Evolutionary conservation across 1,140 invertebrate species (phyloP).

Genomic region (Papilio polyxenes): DNA sequence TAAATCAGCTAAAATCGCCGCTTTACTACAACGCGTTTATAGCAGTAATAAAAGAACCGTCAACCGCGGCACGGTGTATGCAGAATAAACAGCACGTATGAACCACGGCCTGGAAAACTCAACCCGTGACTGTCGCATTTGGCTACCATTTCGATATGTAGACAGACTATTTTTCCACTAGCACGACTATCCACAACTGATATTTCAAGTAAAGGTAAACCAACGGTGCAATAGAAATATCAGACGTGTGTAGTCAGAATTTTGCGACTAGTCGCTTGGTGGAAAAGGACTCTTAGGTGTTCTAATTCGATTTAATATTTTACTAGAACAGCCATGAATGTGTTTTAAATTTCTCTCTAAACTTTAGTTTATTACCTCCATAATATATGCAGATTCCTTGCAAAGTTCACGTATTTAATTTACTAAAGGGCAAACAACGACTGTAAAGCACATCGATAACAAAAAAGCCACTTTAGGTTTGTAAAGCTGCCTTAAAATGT

Average conservation of each 20-base stretch:
- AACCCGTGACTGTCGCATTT: slow-evolving; percentile 54
- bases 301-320: slow-evolving; percentile 51
- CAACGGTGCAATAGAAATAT: background rate
- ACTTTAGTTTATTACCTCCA: background rate
- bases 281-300: slow-evolving; percentile 42
- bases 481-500: slow-evolving; percentile 39
- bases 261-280: background rate
- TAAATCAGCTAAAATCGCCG: slow-evolving; percentile 73
- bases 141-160: slow-evolving; percentile 60
- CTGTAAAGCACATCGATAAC: background rate
- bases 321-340: slow-evolving; percentile 50
- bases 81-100: slow-evolving; percentile 66
- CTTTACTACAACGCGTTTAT: slow-evolving; percentile 72
- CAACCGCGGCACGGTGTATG: slow-evolving; percentile 66
- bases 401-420: slow-evolving; percentile 19
- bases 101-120: slow-evolving; percentile 61
- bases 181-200: background rate
- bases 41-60: slow-evolving; percentile 78
- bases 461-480: slow-evolving; percentile 50
- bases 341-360: slow-evolving; percentile 48
- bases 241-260: background rate
- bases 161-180: background rate
- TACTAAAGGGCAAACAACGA: slow-evolving; percentile 3
- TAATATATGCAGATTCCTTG: background rate
- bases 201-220: background rate